These are phyloP conservation scores for Scomber scombrus DNA, from an alignment of 2,113 vertebrate genomes.

Conservation along the genomic window DNA sequence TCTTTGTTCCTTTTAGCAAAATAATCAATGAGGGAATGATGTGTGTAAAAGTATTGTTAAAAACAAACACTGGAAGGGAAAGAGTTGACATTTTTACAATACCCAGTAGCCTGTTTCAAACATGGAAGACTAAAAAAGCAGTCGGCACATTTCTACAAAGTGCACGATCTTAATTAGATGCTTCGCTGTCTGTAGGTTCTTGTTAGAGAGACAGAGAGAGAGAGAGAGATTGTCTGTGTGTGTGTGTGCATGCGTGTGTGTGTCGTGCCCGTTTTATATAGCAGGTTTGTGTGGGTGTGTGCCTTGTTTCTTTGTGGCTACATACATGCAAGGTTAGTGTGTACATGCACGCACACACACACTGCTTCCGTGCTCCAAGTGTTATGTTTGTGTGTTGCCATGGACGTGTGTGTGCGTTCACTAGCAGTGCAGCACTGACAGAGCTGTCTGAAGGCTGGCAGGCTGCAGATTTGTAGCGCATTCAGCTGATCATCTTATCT, in stretches of 20 bases:
- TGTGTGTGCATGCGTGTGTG: slow-evolving; percentile 10
- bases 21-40: slow-evolving; percentile 27
- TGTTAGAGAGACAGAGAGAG: slow-evolving; percentile 15
- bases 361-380: slow-evolving; percentile 10
- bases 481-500: slow-evolving; percentile 84
- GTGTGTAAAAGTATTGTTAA: slow-evolving; percentile 37
- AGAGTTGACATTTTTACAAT: slow-evolving; percentile 49
- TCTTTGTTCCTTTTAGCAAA: slow-evolving; percentile 36
- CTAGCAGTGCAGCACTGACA: slow-evolving; percentile 69
- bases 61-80: slow-evolving; percentile 20
- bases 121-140: slow-evolving; percentile 44
- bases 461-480: slow-evolving; percentile 79
- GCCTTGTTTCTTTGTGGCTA: slow-evolving; percentile 12
- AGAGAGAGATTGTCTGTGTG: slow-evolving; percentile 27
- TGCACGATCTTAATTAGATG: slow-evolving; percentile 68
- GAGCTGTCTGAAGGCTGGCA: slow-evolving; percentile 79
- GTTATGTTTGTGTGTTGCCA: slow-evolving; percentile 33
- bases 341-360: neutral
- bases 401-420: slow-evolving; percentile 40
- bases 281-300: slow-evolving; percentile 26
- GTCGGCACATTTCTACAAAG: slow-evolving; percentile 55
- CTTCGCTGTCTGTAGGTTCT: slow-evolving; percentile 52
- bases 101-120: slow-evolving; percentile 45
- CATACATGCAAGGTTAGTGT: slow-evolving; percentile 28
- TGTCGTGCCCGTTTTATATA: slow-evolving; percentile 35